phyloP scores from a whole-genome alignment of 1,140 invertebrate genomes.

The Philopotamus ludificatus region DNA sequence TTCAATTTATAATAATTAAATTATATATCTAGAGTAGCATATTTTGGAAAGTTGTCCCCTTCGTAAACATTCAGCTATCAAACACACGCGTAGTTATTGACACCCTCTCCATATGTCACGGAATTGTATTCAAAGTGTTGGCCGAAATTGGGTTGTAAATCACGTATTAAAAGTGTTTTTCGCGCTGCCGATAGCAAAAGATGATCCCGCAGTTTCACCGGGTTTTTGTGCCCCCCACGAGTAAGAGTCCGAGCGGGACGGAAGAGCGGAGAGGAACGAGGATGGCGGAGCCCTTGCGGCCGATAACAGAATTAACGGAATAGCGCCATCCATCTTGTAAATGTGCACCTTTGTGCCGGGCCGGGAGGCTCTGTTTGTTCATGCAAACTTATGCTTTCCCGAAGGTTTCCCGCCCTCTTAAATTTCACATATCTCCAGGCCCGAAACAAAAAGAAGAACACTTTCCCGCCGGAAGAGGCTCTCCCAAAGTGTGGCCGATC shows the following conservation, averaged over 20 bases:
- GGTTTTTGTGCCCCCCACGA: neutral
- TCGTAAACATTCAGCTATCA: no score
- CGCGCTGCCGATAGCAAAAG: conserved; percentile 23
- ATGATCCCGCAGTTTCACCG: conserved; percentile 20
- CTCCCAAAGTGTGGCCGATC: neutral
- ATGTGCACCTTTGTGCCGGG: conserved; percentile 56
- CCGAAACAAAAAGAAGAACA: conserved; percentile 9
- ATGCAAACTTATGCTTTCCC: conserved; percentile 40
- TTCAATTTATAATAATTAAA: no score
- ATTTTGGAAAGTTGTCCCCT: no score
- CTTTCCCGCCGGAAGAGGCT: neutral
- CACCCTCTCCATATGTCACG: no score
- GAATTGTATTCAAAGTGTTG: no score
- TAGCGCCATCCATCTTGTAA: conserved; percentile 57
- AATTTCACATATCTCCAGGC: conserved; percentile 37
- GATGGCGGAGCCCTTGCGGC: conserved; percentile 44
- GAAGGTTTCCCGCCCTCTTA: conserved; percentile 24
- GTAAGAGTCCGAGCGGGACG: neutral
- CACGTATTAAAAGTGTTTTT: conserved; percentile 39
- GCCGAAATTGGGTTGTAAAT: conserved; percentile 39
- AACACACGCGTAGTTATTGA: no score
- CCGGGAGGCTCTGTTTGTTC: conserved; percentile 37
- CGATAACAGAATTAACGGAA: conserved; percentile 60
- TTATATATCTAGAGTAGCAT: no score
- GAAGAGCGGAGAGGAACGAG: neutral